Evolutionary conservation across 23 tunicate species (phyloP).

Genomic region (Diplosoma virens): DNA sequence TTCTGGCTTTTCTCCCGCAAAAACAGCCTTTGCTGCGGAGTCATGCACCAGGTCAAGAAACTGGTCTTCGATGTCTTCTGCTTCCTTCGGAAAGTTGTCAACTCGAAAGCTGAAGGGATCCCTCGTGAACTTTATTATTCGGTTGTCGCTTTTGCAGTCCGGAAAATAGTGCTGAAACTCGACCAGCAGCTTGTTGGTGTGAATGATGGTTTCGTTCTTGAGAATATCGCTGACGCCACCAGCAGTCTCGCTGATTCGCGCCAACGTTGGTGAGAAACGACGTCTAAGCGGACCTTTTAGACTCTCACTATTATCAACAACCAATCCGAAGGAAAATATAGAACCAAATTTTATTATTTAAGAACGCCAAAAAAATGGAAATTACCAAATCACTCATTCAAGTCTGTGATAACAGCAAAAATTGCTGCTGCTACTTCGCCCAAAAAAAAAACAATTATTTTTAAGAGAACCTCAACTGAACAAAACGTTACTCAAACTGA

Average conservation of each 20-base stretch:
- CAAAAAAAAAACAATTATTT: too few species aligned
- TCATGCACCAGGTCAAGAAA: not conserved
- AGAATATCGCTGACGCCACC: slow-evolving; percentile 12
- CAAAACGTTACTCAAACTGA: too few species aligned
- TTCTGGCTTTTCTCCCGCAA: not conserved
- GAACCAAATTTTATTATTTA: too few species aligned
- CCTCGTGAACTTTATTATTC: not conserved
- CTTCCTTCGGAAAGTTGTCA: not conserved
- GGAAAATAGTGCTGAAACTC: slow-evolving; percentile 8
- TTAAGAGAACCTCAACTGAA: too few species aligned
- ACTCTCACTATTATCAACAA: too few species aligned
- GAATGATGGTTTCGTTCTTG: slow-evolving; percentile 11
- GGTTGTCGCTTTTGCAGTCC: slow-evolving; percentile 7
- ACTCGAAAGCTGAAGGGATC: slow-evolving; percentile 4
- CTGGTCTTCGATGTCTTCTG: not conserved
- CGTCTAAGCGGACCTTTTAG: too few species aligned
- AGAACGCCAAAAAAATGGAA: too few species aligned
- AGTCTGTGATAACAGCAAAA: too few species aligned
- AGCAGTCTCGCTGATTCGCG: not conserved
- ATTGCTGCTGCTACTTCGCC: too few species aligned
- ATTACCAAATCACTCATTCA: too few species aligned
- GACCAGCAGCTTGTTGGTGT: slow-evolving; percentile 6
- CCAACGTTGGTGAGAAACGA: slow-evolving; percentile 13
- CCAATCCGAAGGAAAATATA: too few species aligned
- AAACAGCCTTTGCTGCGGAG: not conserved